Evolutionary conservation across 1,140 invertebrate species (phyloP).

Genomic region (Zaprionus davidi): DNA sequence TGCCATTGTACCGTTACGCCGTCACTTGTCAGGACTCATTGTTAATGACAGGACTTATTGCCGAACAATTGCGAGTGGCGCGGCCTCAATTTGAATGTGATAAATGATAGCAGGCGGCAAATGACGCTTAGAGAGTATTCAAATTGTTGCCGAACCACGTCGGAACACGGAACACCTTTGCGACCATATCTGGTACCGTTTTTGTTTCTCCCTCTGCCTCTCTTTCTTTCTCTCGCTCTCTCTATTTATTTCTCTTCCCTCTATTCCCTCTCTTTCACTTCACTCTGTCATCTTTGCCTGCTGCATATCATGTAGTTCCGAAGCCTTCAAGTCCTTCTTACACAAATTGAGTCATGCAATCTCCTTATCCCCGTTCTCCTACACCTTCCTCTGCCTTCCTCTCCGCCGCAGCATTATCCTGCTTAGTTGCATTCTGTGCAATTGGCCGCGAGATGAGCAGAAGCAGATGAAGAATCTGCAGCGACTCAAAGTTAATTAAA

Average conservation of each 20-base stretch:
- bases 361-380: background rate
- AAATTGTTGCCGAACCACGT: background rate
- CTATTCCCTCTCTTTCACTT: background rate
- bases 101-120: conserved; percentile 50
- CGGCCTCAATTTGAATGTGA: conserved; percentile 68
- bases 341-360: conserved; percentile 37
- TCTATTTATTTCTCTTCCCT: background rate
- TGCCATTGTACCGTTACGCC: conserved; percentile 29
- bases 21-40: conserved; percentile 54
- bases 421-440: conserved; percentile 28
- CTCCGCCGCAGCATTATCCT: conserved; percentile 8
- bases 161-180: too few relatives aligned
- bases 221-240: background rate
- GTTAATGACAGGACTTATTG: conserved; percentile 57
- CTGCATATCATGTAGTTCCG: background rate
- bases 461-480: background rate
- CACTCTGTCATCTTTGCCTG: background rate
- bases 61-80: conserved; percentile 49
- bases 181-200: too few relatives aligned
- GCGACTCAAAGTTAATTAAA: conserved; percentile 28
- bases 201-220: background rate
- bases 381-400: background rate
- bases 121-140: conserved; percentile 2
- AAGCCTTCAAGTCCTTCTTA: conserved; percentile 35
- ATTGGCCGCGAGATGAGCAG: conserved; percentile 20